A percentile compares a stretch with the other conserved stretches of the same genome.
phyloP scores from a whole-genome alignment of 1,140 invertebrate species.

The Triops cancriformis region DNA sequence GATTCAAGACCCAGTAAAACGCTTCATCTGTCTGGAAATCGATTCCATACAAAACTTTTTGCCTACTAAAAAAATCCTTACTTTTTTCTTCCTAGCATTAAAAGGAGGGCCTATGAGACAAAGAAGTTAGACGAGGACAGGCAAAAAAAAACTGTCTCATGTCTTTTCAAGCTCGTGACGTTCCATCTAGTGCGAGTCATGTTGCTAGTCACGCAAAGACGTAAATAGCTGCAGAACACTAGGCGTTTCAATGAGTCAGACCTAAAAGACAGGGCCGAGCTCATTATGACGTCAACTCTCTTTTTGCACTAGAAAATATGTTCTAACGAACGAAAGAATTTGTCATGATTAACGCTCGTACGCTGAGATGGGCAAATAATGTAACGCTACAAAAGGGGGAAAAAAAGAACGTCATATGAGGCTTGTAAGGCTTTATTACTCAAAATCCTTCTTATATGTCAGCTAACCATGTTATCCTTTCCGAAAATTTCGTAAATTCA shows the following conservation, averaged over 20 bases:
- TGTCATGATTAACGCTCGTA: conserved; percentile 16
- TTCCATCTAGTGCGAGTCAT: conserved; percentile 5
- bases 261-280: not conserved
- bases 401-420: not conserved
- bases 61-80: too few relatives aligned
- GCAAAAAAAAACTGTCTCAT: not conserved
- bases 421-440: not conserved
- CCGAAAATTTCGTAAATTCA: not conserved
- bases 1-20: not conserved
- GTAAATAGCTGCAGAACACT: conserved; percentile 13
- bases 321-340: not conserved
- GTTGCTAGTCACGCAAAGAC: conserved; percentile 12
- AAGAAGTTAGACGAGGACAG: not conserved
- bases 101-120: not conserved
- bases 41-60: not conserved
- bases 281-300: not conserved
- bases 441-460: not conserved
- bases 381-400: not conserved
- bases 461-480: not conserved
- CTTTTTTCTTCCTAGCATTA: too few relatives aligned
- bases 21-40: not conserved
- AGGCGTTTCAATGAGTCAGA: not conserved
- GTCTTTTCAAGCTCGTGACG: conserved; percentile 2
- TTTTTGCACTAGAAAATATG: not conserved
- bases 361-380: not conserved